phyloP scores from a whole-genome alignment of 1,140 invertebrate genomes.

The roundworm (Caenorhabditis elegans) region WBcel235 BX284605.5:9910001-9910500 shows the following conservation, averaged over 20 bases:
- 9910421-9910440: background rate
- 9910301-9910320: conserved; percentile 58
- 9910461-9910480: background rate
- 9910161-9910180: no score
- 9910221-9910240: no score
- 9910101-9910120: conserved; percentile 60
- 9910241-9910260: no score
- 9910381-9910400: conserved; percentile 25
- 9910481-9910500: background rate
- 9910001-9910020: conserved; percentile 59
- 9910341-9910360: conserved; percentile 54
- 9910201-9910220: no score
- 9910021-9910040: conserved; percentile 56
- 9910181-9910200: no score
- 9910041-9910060: conserved; percentile 60
- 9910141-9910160: no score
- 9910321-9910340: conserved; percentile 61
- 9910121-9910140: background rate
- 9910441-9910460: background rate
- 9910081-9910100: conserved; percentile 61
- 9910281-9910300: conserved; percentile 48
- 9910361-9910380: conserved; percentile 38
- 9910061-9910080: conserved; percentile 56
- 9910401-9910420: conserved; percentile 38
- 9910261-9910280: no score